Conservation (phyloP, 2,888 invertebrate genomes). For the Dromius quadrimaculatus region DNA sequence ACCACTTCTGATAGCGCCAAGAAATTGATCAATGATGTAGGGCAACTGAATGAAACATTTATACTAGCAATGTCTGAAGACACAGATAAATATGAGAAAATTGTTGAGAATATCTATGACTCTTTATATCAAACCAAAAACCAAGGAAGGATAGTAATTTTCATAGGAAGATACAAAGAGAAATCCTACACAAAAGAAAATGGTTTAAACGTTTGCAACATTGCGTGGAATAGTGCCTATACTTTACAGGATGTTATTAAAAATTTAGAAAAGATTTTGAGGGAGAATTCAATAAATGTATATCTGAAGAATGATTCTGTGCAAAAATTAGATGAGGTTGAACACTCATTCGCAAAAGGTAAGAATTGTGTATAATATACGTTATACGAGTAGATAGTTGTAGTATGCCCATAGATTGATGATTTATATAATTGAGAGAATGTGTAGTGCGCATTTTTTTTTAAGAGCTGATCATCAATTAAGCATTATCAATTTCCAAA, state of each 20-base stretch:
- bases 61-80: slow-evolving; percentile 60
- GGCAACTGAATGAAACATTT: slow-evolving; percentile 62
- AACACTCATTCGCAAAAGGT: not conserved
- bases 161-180: slow-evolving; percentile 13
- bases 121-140: slow-evolving; percentile 58
- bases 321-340: not conserved
- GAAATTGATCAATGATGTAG: slow-evolving; percentile 53
- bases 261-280: slow-evolving; percentile 62
- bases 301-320: slow-evolving; percentile 7
- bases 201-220: slow-evolving; percentile 62
- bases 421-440: not conserved
- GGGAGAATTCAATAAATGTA: not conserved
- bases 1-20: slow-evolving; percentile 60
- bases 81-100: slow-evolving; percentile 59
- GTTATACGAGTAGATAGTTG: no score
- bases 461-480: not conserved
- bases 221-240: slow-evolving; percentile 60
- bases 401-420: no score
- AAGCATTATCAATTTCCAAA: not conserved
- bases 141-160: slow-evolving; percentile 8
- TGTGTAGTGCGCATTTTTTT: not conserved
- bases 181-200: slow-evolving; percentile 2
- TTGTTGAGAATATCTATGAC: slow-evolving; percentile 62
- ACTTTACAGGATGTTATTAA: slow-evolving; percentile 60
- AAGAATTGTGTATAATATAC: not conserved